Percentiles rank a stretch among this genome's conserved stretches.
These are phyloP conservation scores for Pseudococcus longispinus DNA, from an alignment of 2,888 invertebrate species.

Conservation along the genomic window DNA sequence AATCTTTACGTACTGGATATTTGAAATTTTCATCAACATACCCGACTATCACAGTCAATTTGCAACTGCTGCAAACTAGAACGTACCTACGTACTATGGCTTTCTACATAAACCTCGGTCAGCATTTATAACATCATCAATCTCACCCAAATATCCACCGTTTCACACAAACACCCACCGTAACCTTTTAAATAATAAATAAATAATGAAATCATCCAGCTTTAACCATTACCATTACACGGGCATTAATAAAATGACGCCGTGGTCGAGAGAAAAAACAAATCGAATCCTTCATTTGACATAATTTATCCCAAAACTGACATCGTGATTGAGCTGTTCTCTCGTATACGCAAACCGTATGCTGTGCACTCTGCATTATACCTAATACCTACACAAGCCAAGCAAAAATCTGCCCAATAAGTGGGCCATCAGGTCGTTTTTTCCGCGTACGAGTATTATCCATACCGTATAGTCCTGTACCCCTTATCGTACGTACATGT, in stretches of 20 bases:
- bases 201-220: slow-evolving; percentile 10
- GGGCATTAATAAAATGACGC: neutral
- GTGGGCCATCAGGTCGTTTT: slow-evolving; percentile 1
- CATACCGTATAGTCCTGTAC: too few species aligned
- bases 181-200: slow-evolving; percentile 23
- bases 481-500: neutral
- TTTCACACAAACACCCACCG: neutral
- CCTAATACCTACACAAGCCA: neutral
- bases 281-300: neutral
- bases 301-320: neutral
- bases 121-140: slow-evolving; percentile 26
- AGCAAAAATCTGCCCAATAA: slow-evolving; percentile 18
- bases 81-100: neutral
- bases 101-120: neutral
- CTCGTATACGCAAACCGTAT: neutral
- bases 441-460: neutral
- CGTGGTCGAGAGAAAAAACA: neutral
- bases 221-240: slow-evolving; percentile 8
- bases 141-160: slow-evolving; percentile 10
- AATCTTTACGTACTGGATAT: too few species aligned
- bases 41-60: too few species aligned
- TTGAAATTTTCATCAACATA: too few species aligned
- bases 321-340: slow-evolving; percentile 1
- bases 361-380: neutral
- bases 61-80: too few species aligned